Conservation (phyloP, 2,113 vertebrate species). For the Pollachius pollachius region DNA sequence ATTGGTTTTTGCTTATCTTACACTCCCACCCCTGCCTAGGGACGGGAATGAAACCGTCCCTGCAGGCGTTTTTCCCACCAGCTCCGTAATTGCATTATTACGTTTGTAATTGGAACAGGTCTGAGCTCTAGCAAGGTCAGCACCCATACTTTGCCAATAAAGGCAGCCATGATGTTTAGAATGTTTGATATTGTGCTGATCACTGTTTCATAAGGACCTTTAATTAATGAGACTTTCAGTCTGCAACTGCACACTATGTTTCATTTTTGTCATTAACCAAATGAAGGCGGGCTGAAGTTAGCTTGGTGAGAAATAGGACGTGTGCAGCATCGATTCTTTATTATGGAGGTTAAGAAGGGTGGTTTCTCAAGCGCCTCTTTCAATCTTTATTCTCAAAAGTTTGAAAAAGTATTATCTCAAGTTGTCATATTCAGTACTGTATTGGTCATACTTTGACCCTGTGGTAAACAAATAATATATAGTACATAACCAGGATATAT, state of each 20-base stretch:
- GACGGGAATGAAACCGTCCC: too few relatives aligned
- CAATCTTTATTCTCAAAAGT: background rate
- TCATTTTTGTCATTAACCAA: conserved; percentile 5
- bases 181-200: background rate
- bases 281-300: background rate
- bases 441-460: background rate
- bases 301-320: background rate
- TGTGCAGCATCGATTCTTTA: conserved; percentile 2
- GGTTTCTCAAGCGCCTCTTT: background rate
- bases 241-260: too few relatives aligned
- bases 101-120: too few relatives aligned
- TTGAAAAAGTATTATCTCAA: too few relatives aligned
- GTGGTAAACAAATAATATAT: background rate
- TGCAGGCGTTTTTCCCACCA: too few relatives aligned
- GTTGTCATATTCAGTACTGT: background rate
- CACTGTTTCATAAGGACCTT: background rate
- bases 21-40: too few relatives aligned
- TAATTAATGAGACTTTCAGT: background rate
- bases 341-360: background rate
- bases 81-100: too few relatives aligned
- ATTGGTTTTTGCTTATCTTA: too few relatives aligned
- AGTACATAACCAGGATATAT: background rate
- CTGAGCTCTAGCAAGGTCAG: too few relatives aligned
- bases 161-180: too few relatives aligned
- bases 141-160: too few relatives aligned